A percentile compares a stretch with the other conserved stretches of the same genome.
phyloP scores from a whole-genome alignment of 2,888 invertebrate species.

The Drosophila setosimentum region DNA sequence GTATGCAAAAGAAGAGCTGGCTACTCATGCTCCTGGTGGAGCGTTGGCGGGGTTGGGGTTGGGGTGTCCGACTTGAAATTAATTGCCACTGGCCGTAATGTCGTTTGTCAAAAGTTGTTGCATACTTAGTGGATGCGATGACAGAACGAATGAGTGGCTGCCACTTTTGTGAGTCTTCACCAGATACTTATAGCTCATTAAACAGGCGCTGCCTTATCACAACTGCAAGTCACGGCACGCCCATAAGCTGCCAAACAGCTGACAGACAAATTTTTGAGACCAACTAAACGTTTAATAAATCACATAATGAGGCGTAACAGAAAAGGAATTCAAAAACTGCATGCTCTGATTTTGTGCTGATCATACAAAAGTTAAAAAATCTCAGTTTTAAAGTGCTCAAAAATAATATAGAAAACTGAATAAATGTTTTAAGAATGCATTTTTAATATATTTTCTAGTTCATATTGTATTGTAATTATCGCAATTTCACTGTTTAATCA shows the following conservation, averaged over 20 bases:
- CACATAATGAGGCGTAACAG: constrained; percentile 34
- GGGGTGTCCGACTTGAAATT: constrained; percentile 45
- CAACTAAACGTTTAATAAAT: constrained; percentile 61
- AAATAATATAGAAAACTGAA: neutral
- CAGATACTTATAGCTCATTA: constrained; percentile 80
- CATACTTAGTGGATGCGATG: constrained; percentile 64
- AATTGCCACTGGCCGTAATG: constrained; percentile 68
- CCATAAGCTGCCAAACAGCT: constrained; percentile 49
- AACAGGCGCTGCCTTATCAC: constrained; percentile 39
- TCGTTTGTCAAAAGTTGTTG: constrained; percentile 77
- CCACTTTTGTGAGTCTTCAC: constrained; percentile 18
- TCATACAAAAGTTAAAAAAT: neutral
- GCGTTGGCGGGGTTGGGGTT: neutral
- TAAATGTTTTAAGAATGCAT: neutral
- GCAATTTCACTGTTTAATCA: neutral
- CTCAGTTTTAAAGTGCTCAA: neutral
- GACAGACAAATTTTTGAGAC: constrained; percentile 62
- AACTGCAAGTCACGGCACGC: constrained; percentile 67
- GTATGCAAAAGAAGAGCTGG: constrained; percentile 11
- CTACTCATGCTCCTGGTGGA: constrained; percentile 50
- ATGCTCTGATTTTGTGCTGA: neutral
- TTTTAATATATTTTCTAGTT: neutral
- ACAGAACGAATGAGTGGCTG: constrained; percentile 46
- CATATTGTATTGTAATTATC: neutral
- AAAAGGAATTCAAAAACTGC: constrained; percentile 5